Evolutionary conservation across 2,797 vertebrate species (phyloP).

Genomic region (Prionace glauca): DNA sequence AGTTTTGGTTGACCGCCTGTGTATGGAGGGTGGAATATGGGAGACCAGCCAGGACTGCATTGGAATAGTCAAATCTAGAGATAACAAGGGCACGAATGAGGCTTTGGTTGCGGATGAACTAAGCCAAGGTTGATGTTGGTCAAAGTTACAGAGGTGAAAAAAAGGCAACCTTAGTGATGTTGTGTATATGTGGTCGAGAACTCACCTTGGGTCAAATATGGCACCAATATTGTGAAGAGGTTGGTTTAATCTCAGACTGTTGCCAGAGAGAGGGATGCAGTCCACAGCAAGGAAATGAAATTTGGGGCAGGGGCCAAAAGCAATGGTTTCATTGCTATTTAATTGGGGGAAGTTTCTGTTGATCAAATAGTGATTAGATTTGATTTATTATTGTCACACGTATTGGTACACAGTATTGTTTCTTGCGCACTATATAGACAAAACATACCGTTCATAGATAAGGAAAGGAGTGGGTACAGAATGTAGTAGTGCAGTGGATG

Average conservation of each 20-base stretch:
- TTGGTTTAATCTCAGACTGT: background rate
- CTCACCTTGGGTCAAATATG: background rate
- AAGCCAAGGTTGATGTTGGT: too few species aligned
- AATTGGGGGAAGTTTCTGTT: background rate
- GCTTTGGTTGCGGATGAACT: too few species aligned
- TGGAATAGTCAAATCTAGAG: background rate
- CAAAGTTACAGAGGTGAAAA: background rate
- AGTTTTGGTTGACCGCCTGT: background rate
- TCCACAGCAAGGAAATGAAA: background rate
- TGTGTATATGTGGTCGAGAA: background rate
- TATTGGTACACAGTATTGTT: too few species aligned
- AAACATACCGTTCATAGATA: too few species aligned
- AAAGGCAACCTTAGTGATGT: background rate
- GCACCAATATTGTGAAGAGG: background rate
- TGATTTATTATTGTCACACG: too few species aligned
- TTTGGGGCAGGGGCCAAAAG: background rate
- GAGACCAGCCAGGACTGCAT: background rate
- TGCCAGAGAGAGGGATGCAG: background rate
- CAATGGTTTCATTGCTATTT: background rate
- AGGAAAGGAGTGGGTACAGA: too few species aligned
- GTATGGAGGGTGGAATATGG: too few species aligned
- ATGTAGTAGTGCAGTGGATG: background rate
- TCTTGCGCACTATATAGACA: too few species aligned
- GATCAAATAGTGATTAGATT: background rate
- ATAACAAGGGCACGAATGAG: background rate